Conservation (phyloP, 92 coral and sea anemone species). For the Paramuricea clavata region DNA sequence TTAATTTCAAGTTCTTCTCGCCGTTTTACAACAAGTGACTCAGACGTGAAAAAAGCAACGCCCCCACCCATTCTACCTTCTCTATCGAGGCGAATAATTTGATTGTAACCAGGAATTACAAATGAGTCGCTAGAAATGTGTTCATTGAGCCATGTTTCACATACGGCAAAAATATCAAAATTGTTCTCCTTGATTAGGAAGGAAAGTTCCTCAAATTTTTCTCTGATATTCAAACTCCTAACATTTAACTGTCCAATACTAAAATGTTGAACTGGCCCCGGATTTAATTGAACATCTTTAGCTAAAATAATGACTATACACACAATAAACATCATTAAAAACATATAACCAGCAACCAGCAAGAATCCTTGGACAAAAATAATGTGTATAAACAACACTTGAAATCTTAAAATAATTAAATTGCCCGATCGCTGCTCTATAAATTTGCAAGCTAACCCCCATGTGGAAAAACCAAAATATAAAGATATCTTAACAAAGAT, state of each 20-base stretch:
- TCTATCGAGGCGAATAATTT: neutral
- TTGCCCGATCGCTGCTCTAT: too few relatives aligned
- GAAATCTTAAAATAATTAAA: neutral
- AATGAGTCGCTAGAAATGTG: neutral
- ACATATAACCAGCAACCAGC: too few relatives aligned
- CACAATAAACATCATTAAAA: neutral
- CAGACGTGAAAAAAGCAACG: conserved; percentile 6
- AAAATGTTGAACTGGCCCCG: neutral
- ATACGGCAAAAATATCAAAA: conserved; percentile 10
- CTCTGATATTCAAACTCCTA: neutral
- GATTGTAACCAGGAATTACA: neutral
- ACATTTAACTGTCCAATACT: neutral
- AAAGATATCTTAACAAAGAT: neutral
- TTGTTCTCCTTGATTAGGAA: neutral
- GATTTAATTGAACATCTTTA: neutral
- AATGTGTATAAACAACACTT: neutral
- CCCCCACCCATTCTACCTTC: conserved; percentile 17
- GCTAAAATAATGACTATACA: neutral
- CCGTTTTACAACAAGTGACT: neutral
- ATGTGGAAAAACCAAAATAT: neutral
- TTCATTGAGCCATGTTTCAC: conserved; percentile 4
- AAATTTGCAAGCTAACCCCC: neutral
- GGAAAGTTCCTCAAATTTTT: conserved; percentile 13
- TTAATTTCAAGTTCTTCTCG: neutral
- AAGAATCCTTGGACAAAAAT: too few relatives aligned